Evolutionary conservation across 92 coral and sea anemone genomes (phyloP), one percentile per base, ranked within the genome.

Genomic region (Anthopleura xanthogrammica): DNA sequence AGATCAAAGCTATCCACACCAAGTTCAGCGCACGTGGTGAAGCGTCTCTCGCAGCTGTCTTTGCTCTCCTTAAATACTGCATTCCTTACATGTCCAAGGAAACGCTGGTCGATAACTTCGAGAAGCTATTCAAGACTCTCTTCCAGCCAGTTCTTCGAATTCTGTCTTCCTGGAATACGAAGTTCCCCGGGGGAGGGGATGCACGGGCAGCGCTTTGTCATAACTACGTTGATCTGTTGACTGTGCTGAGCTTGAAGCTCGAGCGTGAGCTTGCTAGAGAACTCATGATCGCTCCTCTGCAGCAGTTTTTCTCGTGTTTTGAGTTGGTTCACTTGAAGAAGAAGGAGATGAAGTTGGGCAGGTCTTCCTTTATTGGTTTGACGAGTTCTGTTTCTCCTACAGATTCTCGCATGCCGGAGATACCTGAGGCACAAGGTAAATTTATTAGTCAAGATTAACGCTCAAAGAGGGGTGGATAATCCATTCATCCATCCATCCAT

Each of bases 301-400:
- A 91, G 70, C 95, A 93, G 85, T 94, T 94, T 79, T 96, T 96
- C 86, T 92, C 98, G 46, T 92, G 98, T 85, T 94, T 94, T 52
- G 95, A 94, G 92, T 82, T 93, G 81, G 92, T 82, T 10, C 93
- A 88, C 42, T 83, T 91, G 95, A 91, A 90, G 85, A 83, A 75
- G 87, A 89, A 86, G 22, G 92, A 85, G 29, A 65, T 73, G 72
- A 86, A 82, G 52, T 74, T 81, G 16, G 89, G 89, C n/a, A 85
- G 46, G 14, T 71, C 87, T 24, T 56, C 88, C 17, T 83, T 86
- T 16, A 80, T 89, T 41, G 80, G 22, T 20, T 90, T 76, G 3
- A 52, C 89, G 2, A 85, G 83, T 79, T 52, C 78, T 36, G 57
- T 54, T 7, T 66, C 41, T 9, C 71, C 36, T 56, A 46, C 2